Evolutionary conservation across 2,797 vertebrate species (phyloP), one percentile per base, ranked within the genome.

Genomic region (Anabas testudineus): DNA sequence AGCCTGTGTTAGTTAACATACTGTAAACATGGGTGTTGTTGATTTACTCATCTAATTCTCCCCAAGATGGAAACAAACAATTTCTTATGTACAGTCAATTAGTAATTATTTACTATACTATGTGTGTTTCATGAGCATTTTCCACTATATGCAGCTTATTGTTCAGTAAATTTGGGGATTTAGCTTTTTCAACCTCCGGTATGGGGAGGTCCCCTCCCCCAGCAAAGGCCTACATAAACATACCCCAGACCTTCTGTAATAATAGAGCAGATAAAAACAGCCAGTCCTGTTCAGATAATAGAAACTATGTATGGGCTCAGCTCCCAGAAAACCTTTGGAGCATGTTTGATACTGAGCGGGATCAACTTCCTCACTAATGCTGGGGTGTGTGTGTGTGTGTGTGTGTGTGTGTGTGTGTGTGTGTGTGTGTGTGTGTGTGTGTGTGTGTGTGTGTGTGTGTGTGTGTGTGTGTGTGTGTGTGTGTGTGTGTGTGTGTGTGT

Each of bases 241-340:
- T 32, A 45, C n/a, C 26, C 19, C 68, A 71, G 64, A 43, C 71
- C 74, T 62, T 80, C 79, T 88, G 69, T 54, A 90, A 90, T 86
- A 90, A 89, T 72, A 83, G 54, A 71, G 42, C 39, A 68, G 80
- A 89, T 86, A 76, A 79, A 82, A 80, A 62, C 68, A 71, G 68
- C 37, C 47, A 7, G 68, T 61, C 28, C 55, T n/a, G 21, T 57
- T 64, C 60, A 7, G 78, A 90, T 85, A 78, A 84, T 76, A 58
- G 74, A 16, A 75, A 19, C 61, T 51, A 76, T 76, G 55, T 2
- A 4, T 32, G 71, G 65, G 56, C 62, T 73, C 46, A 0, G 49
- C 30, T 61, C 49, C 71, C 74, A 65, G 67, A 78, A 62, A 36
- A n/a, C n/a, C 39, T 34, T 24, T 36, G 13, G 55, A 67, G 62